Percentiles rank a stretch among this genome's conserved stretches.
Conservation (phyloP, 1,140 invertebrate genomes). For the Lasaia peninsularis region DNA sequence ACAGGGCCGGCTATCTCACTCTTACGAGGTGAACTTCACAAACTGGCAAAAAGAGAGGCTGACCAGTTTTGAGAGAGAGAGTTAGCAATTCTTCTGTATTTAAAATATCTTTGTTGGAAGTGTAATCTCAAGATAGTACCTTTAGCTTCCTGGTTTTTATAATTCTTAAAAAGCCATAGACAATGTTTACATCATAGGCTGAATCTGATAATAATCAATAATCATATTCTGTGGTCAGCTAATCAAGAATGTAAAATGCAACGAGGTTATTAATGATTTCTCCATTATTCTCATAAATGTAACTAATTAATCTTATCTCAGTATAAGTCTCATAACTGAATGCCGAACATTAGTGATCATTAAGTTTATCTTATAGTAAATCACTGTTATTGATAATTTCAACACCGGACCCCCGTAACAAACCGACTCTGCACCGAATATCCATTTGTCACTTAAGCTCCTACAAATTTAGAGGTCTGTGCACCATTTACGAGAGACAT, state of each 20-base stretch:
- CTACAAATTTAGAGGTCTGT: not conserved
- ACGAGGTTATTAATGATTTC: not conserved
- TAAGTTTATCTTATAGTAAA: slow-evolving; percentile 1
- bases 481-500: slow-evolving; percentile 33
- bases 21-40: too few relatives aligned
- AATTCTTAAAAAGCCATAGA: too few relatives aligned
- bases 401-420: not conserved
- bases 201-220: too few relatives aligned
- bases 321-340: slow-evolving; percentile 8
- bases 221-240: too few relatives aligned
- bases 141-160: too few relatives aligned
- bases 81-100: too few relatives aligned
- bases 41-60: too few relatives aligned
- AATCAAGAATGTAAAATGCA: not conserved
- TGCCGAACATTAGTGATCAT: slow-evolving; percentile 1
- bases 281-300: not conserved
- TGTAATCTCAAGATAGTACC: too few relatives aligned
- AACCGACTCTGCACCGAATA: not conserved
- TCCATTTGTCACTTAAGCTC: slow-evolving; percentile 4
- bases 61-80: too few relatives aligned
- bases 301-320: not conserved
- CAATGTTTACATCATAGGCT: too few relatives aligned
- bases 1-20: too few relatives aligned
- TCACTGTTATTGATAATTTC: slow-evolving; percentile 8
- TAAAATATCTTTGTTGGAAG: too few relatives aligned